Evolutionary conservation across 2,888 invertebrate genomes (phyloP).

Genomic region (Cyrtodaria siliqua): DNA sequence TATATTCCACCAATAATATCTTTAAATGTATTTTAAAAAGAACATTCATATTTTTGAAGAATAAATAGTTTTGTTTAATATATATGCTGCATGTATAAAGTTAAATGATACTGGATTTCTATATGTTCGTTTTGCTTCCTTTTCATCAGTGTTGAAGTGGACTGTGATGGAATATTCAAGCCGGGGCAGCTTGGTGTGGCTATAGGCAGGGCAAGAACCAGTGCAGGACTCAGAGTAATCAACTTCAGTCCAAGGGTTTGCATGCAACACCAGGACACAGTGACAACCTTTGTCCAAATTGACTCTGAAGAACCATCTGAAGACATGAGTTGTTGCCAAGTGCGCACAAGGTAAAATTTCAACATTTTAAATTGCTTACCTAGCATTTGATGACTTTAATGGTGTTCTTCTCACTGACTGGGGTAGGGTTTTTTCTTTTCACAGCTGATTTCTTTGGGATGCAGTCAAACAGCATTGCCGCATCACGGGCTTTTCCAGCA

Average conservation of each 20-base stretch:
- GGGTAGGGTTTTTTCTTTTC: conserved; percentile 7
- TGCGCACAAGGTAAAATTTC: background rate
- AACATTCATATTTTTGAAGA: no score
- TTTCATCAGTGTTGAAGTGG: conserved; percentile 35
- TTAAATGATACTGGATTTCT: conserved; percentile 4
- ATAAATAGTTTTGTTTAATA: background rate
- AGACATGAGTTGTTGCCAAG: conserved; percentile 17
- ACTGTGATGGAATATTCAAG: conserved; percentile 30
- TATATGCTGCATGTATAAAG: background rate
- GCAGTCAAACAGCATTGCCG: conserved; percentile 28
- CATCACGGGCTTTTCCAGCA: conserved; percentile 45
- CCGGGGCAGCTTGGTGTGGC: conserved; percentile 41
- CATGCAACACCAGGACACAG: conserved; percentile 16
- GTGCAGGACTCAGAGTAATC: conserved; percentile 13
- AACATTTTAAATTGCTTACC: background rate
- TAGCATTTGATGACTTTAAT: conserved; percentile 30
- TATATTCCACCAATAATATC: no score
- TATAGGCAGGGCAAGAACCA: conserved; percentile 23
- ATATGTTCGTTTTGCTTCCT: background rate
- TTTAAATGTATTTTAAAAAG: no score
- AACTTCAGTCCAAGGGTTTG: conserved; percentile 16
- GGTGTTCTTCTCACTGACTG: background rate
- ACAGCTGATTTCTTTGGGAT: background rate
- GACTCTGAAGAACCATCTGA: conserved; percentile 6
- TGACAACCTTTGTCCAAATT: background rate